phyloP scores from a whole-genome alignment of 2,113 vertebrate genomes.

The Tringa solitaria region DNA sequence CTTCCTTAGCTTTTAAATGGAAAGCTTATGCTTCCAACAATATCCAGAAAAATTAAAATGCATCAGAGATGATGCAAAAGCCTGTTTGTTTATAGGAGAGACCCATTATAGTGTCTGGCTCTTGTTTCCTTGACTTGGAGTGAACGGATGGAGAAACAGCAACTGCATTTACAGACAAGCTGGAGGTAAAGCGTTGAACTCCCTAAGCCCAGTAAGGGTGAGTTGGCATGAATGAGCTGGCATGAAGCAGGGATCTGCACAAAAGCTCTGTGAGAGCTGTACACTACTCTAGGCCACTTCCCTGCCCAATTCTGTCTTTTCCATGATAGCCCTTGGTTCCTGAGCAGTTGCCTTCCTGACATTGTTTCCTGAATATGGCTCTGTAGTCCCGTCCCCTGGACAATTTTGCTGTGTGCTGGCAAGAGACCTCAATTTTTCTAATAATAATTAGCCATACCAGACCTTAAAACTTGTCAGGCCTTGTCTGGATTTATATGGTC shows the following conservation, averaged over 20 bases:
- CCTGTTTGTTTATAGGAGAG: background rate
- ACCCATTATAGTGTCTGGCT: background rate
- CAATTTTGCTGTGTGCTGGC: background rate
- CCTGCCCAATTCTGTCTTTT: background rate
- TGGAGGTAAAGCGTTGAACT: background rate
- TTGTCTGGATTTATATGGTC: background rate
- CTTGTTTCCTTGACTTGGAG: background rate
- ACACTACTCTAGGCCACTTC: background rate
- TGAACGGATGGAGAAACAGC: background rate
- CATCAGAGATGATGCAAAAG: background rate
- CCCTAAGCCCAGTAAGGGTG: background rate
- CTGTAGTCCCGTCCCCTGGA: background rate
- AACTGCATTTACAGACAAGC: background rate
- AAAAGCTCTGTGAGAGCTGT: background rate
- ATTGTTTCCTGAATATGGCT: background rate
- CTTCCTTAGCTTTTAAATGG: background rate
- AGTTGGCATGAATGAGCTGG: background rate
- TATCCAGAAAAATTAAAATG: background rate
- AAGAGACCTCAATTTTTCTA: background rate
- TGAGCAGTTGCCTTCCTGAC: background rate
- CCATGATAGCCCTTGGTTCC: background rate
- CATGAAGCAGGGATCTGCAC: background rate
- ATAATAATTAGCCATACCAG: background rate
- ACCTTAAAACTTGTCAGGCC: background rate
- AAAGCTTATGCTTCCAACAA: background rate